A percentile compares a stretch with the other conserved stretches of the same genome.
phyloP scores from a whole-genome alignment of 2,888 invertebrate genomes.

The Caenorhabditis uteleia region DNA sequence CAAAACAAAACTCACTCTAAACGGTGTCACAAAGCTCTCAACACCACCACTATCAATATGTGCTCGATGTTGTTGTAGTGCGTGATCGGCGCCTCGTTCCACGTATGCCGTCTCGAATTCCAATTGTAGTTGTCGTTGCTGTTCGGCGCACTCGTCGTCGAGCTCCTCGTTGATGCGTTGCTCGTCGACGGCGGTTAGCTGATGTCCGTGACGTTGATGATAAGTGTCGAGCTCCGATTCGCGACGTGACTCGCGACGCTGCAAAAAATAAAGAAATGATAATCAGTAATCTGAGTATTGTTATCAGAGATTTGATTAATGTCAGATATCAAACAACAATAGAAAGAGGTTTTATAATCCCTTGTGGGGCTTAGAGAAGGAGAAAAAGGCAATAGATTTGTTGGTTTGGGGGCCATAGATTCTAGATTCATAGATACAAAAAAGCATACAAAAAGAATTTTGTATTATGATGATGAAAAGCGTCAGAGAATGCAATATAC shows the following conservation, averaged over 20 bases:
- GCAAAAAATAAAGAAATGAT: too few relatives aligned
- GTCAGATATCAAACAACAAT: too few relatives aligned
- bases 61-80: constrained; percentile 3
- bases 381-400: too few relatives aligned
- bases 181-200: constrained; percentile 7
- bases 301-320: too few relatives aligned
- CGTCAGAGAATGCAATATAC: too few relatives aligned
- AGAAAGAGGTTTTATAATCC: too few relatives aligned
- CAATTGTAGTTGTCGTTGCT: constrained; percentile 20
- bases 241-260: not conserved
- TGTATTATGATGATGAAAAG: too few relatives aligned
- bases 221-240: not conserved
- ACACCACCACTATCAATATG: not conserved
- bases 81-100: not conserved
- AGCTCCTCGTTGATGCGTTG: constrained; percentile 23
- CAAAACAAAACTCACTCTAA: not conserved
- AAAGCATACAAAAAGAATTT: too few relatives aligned
- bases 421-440: too few relatives aligned
- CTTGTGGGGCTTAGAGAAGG: too few relatives aligned
- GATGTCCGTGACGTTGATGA: not conserved
- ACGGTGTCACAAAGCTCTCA: not conserved
- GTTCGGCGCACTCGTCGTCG: constrained; percentile 14
- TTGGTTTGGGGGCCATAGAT: too few relatives aligned
- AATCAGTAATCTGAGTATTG: too few relatives aligned
- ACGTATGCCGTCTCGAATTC: constrained; percentile 17